Evolutionary conservation across 2,113 vertebrate genomes (phyloP).

Genomic region (Electrona antarctica): DNA sequence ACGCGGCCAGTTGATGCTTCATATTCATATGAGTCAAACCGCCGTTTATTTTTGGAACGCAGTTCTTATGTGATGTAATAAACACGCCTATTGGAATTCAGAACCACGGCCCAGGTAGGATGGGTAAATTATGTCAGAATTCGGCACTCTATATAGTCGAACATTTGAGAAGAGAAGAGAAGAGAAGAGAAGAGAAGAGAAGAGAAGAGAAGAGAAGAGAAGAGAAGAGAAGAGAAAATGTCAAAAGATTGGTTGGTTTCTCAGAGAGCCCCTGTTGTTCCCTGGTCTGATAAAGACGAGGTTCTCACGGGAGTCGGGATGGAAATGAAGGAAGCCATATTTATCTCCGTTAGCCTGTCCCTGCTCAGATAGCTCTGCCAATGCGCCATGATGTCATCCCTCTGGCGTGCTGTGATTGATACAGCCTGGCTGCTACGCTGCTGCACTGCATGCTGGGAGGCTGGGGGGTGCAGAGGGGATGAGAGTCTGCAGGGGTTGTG

Average conservation of each 20-base stretch:
- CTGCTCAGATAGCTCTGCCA: constrained; percentile 76
- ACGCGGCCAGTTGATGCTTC: too few species aligned
- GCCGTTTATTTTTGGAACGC: too few species aligned
- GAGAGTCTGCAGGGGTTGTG: constrained; percentile 38
- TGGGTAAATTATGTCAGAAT: too few species aligned
- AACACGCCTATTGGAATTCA: too few species aligned
- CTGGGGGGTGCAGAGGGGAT: constrained; percentile 26
- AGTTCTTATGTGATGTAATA: too few species aligned
- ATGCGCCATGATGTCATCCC: constrained; percentile 79
- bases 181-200: constrained; percentile 1
- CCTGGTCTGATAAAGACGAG: constrained; percentile 62
- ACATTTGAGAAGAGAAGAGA: background rate
- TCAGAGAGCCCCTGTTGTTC: constrained; percentile 6
- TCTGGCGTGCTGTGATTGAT: constrained; percentile 75
- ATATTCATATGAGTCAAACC: too few species aligned
- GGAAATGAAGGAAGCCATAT: constrained; percentile 66
- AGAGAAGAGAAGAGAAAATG: constrained; percentile 45
- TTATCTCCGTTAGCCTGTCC: constrained; percentile 76
- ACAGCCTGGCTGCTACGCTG: constrained; percentile 68
- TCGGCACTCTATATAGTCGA: too few species aligned
- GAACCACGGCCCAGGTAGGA: too few species aligned
- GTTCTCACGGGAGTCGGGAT: constrained; percentile 71
- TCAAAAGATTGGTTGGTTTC: constrained; percentile 2
- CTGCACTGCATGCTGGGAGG: constrained; percentile 39
- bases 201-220: background rate